Evolutionary conservation across 35 echinoderm and acorn worm genomes (phyloP).

Genomic region (Stichopus chloronotus): DNA sequence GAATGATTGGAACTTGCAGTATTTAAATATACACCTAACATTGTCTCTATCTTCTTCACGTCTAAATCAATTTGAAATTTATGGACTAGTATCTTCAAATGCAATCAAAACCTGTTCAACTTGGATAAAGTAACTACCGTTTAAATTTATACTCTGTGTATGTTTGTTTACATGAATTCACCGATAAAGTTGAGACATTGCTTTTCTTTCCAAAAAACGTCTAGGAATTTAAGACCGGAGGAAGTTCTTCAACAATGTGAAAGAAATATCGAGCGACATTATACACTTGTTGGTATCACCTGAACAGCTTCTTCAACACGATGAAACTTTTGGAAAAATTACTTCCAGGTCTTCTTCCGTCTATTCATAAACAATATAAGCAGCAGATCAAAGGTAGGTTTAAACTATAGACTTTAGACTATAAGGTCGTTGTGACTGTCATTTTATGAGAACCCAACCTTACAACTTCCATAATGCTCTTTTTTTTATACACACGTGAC

Average conservation of each 20-base stretch:
- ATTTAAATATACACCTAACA: not conserved
- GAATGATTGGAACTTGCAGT: too few relatives aligned
- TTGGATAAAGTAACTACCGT: not conserved
- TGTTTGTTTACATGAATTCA: not conserved
- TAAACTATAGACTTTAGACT: too few relatives aligned
- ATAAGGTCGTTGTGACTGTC: too few relatives aligned
- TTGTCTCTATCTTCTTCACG: not conserved
- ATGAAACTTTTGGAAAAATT: slow-evolving; percentile 15
- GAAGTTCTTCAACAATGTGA: not conserved
- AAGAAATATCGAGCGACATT: slow-evolving; percentile 1
- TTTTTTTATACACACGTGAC: too few relatives aligned
- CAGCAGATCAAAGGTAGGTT: not conserved
- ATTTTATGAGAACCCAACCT: too few relatives aligned
- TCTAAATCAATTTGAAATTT: not conserved
- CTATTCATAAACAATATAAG: not conserved
- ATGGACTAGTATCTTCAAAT: not conserved
- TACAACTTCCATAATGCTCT: too few relatives aligned
- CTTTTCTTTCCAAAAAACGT: not conserved
- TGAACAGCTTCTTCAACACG: not conserved
- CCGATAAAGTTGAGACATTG: too few relatives aligned
- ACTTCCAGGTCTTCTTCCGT: not conserved
- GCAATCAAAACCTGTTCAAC: not conserved
- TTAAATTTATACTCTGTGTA: not conserved
- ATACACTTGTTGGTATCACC: slow-evolving; percentile 10
- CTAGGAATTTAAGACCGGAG: not conserved